Base-by-base conservation (phyloP, 2,797 vertebrate genomes). In the Helicolenus hilgendorfi region DNA sequence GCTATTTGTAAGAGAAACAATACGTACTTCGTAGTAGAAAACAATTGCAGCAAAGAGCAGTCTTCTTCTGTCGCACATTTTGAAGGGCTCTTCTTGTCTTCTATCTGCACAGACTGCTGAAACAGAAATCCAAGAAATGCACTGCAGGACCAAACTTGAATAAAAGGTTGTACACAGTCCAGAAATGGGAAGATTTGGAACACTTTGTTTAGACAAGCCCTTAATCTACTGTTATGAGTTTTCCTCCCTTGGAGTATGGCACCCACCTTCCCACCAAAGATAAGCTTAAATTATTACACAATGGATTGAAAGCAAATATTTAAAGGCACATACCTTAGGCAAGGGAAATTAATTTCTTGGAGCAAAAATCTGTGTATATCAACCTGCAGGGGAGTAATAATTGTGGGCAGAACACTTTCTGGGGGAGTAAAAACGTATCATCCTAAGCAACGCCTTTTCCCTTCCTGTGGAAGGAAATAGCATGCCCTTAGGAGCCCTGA, bases 401-500 rank as follows among this genome's bases (percentile, higher is more conserved):
- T 55, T 69, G 15, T 59, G 14, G 70, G 15, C 24, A 26, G 31
- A 60, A 33, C 7, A 24, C 26, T 20, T 5, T 33, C 26, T 1
- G 20, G 18, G 45, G 73, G 69, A 81, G 69, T 33, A 26, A 11
- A 35, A 60, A 26, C 55, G 81, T 91, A 91, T 95, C 89, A 86
- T 4, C 5, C 15, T 3, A 2, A 45, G 62, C 68, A 91, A 84
- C 60, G 76, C 72, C 76, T 81, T 84, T 80, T 73, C 64, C 6
- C 84, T 93, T 94, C 94, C 94, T 92, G 89, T 33, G 75, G 63
- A 93, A 92, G 92, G 91, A 95, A 95, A 79, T 45, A 35, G n/a
- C 41, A 49, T 6, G 1, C 31, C 31, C 9, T 1, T 33, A 1
- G 29, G 29, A 58, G n/a, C 7, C 4, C 9, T 29, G 20, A 15